Evolutionary conservation across 2,888 invertebrate species (phyloP).

Genomic region (Leucoma salicis): DNA sequence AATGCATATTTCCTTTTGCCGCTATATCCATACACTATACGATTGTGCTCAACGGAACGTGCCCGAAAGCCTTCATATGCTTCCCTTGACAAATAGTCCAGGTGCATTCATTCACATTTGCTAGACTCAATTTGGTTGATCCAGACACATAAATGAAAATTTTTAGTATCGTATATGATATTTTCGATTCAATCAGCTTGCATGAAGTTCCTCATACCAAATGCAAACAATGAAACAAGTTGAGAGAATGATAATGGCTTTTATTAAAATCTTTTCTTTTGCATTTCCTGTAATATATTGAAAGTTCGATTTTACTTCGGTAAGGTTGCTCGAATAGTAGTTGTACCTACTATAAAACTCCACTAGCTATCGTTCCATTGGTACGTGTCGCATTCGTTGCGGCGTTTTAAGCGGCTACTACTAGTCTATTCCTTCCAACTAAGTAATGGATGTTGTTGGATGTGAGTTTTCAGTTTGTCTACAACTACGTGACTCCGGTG

Average conservation of each 20-base stretch:
- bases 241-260: conserved; percentile 17
- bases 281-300: conserved; percentile 21
- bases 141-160: too few species aligned
- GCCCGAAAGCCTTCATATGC: too few species aligned
- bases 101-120: too few species aligned
- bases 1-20: too few species aligned
- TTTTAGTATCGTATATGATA: too few species aligned
- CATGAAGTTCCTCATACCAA: too few species aligned
- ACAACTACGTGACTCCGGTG: conserved; percentile 26
- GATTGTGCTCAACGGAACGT: too few species aligned
- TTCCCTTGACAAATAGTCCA: too few species aligned
- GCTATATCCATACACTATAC: too few species aligned
- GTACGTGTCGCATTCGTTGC: conserved; percentile 34
- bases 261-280: conserved; percentile 20
- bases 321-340: conserved; percentile 11
- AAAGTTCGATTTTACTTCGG: conserved; percentile 22
- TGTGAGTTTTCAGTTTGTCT: conserved; percentile 30
- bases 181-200: too few species aligned
- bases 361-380: conserved; percentile 21
- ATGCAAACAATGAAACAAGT: conserved; percentile 4
- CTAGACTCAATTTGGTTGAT: too few species aligned
- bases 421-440: conserved; percentile 21
- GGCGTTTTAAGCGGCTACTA: conserved; percentile 27
- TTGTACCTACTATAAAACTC: conserved; percentile 22
- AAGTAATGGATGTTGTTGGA: conserved; percentile 34